Evolutionary conservation across 2,113 vertebrate genomes (phyloP), one percentile per base, ranked within the genome.

Genomic region (Entelurus aequoreus): DNA sequence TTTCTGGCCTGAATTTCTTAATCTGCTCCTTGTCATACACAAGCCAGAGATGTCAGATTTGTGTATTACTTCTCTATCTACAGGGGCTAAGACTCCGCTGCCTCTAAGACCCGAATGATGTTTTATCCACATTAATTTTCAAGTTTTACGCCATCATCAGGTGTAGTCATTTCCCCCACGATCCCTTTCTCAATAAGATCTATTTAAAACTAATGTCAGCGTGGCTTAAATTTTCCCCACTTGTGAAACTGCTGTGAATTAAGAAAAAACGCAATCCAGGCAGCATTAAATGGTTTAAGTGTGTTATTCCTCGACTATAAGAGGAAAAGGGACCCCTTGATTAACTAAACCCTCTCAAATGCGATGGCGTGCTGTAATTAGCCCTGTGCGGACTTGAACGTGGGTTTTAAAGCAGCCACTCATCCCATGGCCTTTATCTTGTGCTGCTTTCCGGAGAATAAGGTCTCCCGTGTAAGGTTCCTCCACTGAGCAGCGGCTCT

Each of bases 271-370:
- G 70, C 89, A 90, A 88, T 91, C 86, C 88, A 84, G 83, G 81
- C 62, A 15, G 87, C 85, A 87, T 91, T 91, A 91, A 91, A 86
- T 79, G 89, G 87, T 91, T 90, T 91, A 90, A 86, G 80, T 82
- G 75, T 91, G 90, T 91, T 91, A 90, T 89, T 90, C 84, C 86
- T 81, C 80, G 62, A 84, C 85, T 87, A 88, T 88, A 87, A 77
- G 72, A 88, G 74, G 78, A 84, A 90, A 80, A 87, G 86, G 79
- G 80, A 75, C 82, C 78, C 84, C 86, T 88, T 89, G 85, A 90
- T 92, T 86, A 91, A 88, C 88, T 89, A 90, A 91, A 90, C 89
- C 91, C 89, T 90, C 89, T 90, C 79, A 88, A 89, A 89, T 88
- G 84, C 88, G 86, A 90, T 88, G 89, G 86, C 78, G 62, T 75